Base-by-base conservation (phyloP, 92 coral and sea anemone species). In the Plumapathes pennacea region DNA sequence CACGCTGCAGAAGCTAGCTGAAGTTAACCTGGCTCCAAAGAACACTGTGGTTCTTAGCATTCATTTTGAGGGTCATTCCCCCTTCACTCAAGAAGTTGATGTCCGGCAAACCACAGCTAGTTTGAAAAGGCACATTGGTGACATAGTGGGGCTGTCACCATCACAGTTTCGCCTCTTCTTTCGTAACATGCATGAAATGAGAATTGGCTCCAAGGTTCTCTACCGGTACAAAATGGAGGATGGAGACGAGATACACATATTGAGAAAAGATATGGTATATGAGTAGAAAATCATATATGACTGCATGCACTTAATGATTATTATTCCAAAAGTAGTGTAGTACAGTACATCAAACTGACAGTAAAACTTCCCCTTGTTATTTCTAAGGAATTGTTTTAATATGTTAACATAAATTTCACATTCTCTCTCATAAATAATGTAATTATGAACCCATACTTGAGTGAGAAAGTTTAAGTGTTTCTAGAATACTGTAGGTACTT, bases 161-260 rank as follows among this genome's bases (percentile, higher is more conserved):
- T 45, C 75, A 22, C 78, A 78, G 53, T 76, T 92, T 51, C 30
- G 32, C 30, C 4, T 92, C 11, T 48, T 63, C 41, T 81, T 84
- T 33, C 33, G 60, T n/a, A 89, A 89, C 41, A 42, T 57, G 10
- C 83, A 84, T 19, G 85, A 81, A 25, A 74, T 92, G 78, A 67
- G 44, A 5, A 70, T 7, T 18, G 74, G 70, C 17, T n/a, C 38
- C 3, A 63, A 81, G 25, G n/a, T 67, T 13, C 60, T 92, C 36
- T 56, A 71, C 45, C 69, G 73, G 4, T 92, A 80, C 55, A 71
- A 68, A 11, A 77, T 92, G 42, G 62, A 71, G 19, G 96, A 88
- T 53, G 98, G 98, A 0, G 92, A 88, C 62, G 90, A 82, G 55
- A 75, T 92, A 19, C 83, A 73, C 47, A 62, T 92, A 7, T 44